phyloP scores from a whole-genome alignment of 2,888 invertebrate genomes.

The Leucoma salicis region DNA sequence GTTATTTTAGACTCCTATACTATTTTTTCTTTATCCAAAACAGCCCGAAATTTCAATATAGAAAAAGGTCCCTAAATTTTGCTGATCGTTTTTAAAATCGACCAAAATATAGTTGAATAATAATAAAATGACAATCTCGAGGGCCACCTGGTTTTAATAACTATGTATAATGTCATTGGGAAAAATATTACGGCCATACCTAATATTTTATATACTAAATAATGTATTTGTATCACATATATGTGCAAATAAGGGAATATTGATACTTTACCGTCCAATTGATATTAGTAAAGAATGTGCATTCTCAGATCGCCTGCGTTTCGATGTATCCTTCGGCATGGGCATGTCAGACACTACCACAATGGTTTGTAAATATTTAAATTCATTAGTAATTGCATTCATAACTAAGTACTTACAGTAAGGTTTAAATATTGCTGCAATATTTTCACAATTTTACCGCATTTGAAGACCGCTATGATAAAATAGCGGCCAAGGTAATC shows the following conservation, averaged over 20 bases:
- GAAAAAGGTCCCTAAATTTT: too few species aligned
- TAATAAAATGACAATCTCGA: background rate
- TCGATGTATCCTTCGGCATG: conserved; percentile 68
- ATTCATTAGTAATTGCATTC: background rate
- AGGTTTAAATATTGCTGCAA: too few species aligned
- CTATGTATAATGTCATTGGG: background rate
- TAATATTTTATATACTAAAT: conserved; percentile 11
- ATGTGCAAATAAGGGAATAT: conserved; percentile 37
- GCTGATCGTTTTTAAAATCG: too few species aligned
- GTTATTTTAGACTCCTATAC: too few species aligned
- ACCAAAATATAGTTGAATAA: too few species aligned
- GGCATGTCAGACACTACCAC: conserved; percentile 73
- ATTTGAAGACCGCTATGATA: too few species aligned
- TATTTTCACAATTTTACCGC: too few species aligned
- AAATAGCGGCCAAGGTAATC: too few species aligned
- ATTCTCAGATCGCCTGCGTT: conserved; percentile 52
- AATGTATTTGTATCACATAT: conserved; percentile 4
- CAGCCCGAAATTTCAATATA: too few species aligned
- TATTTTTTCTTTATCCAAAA: too few species aligned
- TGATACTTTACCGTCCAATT: conserved; percentile 58
- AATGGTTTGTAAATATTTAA: conserved; percentile 44
- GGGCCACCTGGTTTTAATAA: conserved; percentile 1
- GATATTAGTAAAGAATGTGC: conserved; percentile 62
- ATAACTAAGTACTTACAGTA: too few species aligned
- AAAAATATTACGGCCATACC: conserved; percentile 10